Evolutionary conservation across 2,113 vertebrate species (phyloP), one percentile per base, ranked within the genome.

Genomic region (Malurus melanocephalus): DNA sequence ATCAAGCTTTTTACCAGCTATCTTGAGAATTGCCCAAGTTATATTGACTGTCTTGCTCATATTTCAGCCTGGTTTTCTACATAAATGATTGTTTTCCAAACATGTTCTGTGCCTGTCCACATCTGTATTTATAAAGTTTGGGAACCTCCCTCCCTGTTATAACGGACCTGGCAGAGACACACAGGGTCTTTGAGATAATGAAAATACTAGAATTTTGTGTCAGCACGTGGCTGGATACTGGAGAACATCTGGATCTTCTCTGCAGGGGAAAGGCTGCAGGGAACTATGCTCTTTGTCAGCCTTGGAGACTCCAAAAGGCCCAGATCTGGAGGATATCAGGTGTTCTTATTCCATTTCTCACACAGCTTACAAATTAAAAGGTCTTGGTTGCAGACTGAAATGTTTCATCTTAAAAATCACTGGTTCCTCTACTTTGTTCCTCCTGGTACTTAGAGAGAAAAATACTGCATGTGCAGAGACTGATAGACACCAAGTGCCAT

Each of bases 51-150:
- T 48, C 38, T 80, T 57, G 52, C 61, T 38, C 17, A 7, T 83
- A 48, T 53, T 89, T 82, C 73, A 62, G 40, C 24, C 21, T 59
- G 33, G 6, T 85, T 85, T 87, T 33, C 56, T 56, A 10, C 1
- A 3, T 49, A 77, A 90, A 68, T n/a, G 13, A 18, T 53, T 72
- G 13, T 71, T 87, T 57, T 56, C 5, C 5, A 21, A 13, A 10
- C 2, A 2, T 9, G 21, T 72, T 66, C 40, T 59, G 20, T 0
- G 0, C 0, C 0, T 51, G 24, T 43, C 40, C 0, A 4, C 33
- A 20, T 66, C 53, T 11, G 1, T 28, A 8, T 66, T 8, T 38
- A 5, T 10, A 28, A 28, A 38, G n/a, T 51, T 77, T 40, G 65
- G 40, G 43, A 77, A 62, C 21, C 9, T 40, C 38, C 23, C 16